These are phyloP conservation scores for Leptothorax acervorum DNA, from an alignment of 2,888 invertebrate species.

Conservation along the genomic window DNA sequence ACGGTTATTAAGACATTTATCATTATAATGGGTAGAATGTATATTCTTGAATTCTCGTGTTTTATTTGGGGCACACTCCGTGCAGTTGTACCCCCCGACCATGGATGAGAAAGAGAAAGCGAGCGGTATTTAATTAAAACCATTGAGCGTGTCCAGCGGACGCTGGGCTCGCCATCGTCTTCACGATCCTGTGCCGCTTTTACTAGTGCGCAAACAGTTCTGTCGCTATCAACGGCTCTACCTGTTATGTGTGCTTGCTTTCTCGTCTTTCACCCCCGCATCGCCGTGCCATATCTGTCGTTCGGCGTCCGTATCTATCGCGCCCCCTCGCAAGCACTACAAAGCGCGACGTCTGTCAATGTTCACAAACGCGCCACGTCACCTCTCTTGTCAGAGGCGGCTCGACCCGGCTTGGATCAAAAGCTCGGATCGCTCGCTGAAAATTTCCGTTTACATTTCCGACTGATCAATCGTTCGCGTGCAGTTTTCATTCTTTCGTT, in stretches of 20 bases:
- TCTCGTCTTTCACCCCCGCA: slow-evolving; percentile 13
- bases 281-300: slow-evolving; percentile 40
- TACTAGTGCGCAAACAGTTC: slow-evolving; percentile 25
- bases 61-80: not conserved
- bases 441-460: not conserved
- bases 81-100: not conserved
- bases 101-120: not conserved
- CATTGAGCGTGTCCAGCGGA: not conserved
- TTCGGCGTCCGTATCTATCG: slow-evolving; percentile 27
- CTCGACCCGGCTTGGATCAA: not conserved
- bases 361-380: not conserved
- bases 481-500: not conserved
- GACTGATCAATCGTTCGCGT: not conserved
- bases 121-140: slow-evolving; percentile 44
- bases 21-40: not conserved
- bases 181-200: slow-evolving; percentile 21
- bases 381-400: not conserved
- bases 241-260: slow-evolving; percentile 18
- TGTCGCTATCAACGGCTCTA: slow-evolving; percentile 32
- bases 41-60: not conserved
- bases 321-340: not conserved
- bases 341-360: slow-evolving; percentile 30
- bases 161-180: not conserved
- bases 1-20: not conserved
- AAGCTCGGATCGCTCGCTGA: not conserved